Evolutionary conservation across 2,113 vertebrate genomes (phyloP), one percentile per base, ranked within the genome.

Genomic region (Corydoras sp.): DNA sequence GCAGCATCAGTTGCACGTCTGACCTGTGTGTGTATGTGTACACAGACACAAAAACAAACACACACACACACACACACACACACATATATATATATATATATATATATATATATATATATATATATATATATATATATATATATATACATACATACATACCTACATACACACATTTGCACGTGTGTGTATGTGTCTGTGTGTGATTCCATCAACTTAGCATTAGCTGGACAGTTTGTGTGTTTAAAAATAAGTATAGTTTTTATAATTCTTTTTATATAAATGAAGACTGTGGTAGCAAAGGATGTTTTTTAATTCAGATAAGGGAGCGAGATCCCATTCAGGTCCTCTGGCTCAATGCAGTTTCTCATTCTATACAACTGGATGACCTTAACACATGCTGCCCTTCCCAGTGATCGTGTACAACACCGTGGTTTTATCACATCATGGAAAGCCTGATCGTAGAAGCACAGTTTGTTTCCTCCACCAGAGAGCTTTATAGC

Each of bases 251-350:
- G 91, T 96, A 92, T 95, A 96, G 92, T 95, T 97, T 98, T 98
- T 96, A 94, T 95, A 94, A 93, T 92, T 90, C 86, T 93, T 95
- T 95, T 93, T 94, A 93, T 93, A 92, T 93, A 93, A 90, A 76
- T 80, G 55, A 73, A 91, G 90, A 90, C 86, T 92, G 18, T 24
- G 87, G 88, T 90, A 89, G 90, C 89, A 90, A 89, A 92, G 66
- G 81, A 73, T 31, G 12, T 62, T 67, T 79, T 82, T 78, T 66
- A 71, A 66, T 68, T 63, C 65, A 68, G 18, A 24, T 24, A 79
- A 73, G 66, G 69, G 73, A 74, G 83, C 89, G 89, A 89, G 63
- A 89, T 56, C 85, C 66, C 59, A 49, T 18, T 74, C 65, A 30
- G 63, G 13, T 74, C 75, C 50, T 88, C 84, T 82, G 83, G 84